Percentiles rank a stretch among this genome's conserved stretches.
Conservation (phyloP, 2,797 vertebrate species). For the Enteromius radiatus region DNA sequence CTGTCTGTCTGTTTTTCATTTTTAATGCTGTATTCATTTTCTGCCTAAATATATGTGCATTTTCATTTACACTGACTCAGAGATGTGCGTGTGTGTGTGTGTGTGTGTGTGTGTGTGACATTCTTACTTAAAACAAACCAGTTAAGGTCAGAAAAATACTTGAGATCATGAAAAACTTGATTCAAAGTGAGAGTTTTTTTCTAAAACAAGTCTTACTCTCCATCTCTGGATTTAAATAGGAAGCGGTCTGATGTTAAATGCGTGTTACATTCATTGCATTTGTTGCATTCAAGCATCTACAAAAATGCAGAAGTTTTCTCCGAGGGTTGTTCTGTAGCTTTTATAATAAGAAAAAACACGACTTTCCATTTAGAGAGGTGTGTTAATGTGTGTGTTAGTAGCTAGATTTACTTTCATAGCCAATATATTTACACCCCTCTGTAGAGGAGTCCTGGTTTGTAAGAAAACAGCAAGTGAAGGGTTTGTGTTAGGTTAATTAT, state of each 20-base stretch:
- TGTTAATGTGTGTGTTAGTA: not conserved
- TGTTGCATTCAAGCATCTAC: not conserved
- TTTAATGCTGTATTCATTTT: not conserved
- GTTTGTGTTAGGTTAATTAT: not conserved
- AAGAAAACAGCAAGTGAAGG: not conserved
- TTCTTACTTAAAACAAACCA: too few species aligned
- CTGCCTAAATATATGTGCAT: not conserved
- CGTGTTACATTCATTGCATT: not conserved
- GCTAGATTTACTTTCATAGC: not conserved
- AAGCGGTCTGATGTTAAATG: not conserved
- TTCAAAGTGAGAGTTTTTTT: too few species aligned
- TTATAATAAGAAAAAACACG: not conserved
- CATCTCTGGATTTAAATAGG: too few species aligned
- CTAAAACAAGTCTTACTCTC: too few species aligned
- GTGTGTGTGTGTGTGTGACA: constrained; percentile 5
- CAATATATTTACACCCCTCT: too few species aligned
- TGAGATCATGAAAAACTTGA: too few species aligned
- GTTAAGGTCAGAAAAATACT: too few species aligned
- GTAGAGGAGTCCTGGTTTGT: not conserved
- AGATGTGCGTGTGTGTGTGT: not conserved
- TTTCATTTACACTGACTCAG: not conserved
- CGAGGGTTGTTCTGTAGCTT: not conserved
- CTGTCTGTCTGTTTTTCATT: not conserved
- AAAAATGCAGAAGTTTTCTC: not conserved
- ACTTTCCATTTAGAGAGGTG: not conserved